Conservation (phyloP, 2,888 invertebrate genomes). For the Alloplasta piceator region DNA sequence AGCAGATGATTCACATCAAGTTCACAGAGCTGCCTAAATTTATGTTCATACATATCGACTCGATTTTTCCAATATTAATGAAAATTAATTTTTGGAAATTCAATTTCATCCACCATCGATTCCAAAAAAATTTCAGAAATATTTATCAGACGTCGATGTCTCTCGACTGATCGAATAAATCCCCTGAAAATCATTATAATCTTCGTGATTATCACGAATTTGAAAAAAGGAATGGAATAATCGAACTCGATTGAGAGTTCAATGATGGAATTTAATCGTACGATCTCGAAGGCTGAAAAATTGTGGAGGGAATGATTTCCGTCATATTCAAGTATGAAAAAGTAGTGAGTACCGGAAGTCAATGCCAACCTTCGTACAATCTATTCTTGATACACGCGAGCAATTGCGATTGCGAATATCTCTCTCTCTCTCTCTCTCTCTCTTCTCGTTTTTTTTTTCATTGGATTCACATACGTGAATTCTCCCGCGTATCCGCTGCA, state of each 20-base stretch:
- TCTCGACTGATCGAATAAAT: too few species aligned
- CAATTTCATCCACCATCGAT: too few species aligned
- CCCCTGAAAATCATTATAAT: too few species aligned
- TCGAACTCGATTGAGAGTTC: too few species aligned
- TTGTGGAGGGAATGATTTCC: neutral
- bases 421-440: slow-evolving; percentile 37
- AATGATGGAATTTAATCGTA: neutral
- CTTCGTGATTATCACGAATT: too few species aligned
- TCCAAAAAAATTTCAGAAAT: too few species aligned
- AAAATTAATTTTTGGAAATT: too few species aligned
- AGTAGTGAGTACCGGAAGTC: slow-evolving; percentile 30
- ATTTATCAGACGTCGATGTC: too few species aligned
- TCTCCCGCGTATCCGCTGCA: slow-evolving; percentile 45
- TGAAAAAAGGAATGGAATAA: too few species aligned
- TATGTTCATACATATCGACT: too few species aligned
- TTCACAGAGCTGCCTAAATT: too few species aligned
- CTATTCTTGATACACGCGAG: slow-evolving; percentile 58
- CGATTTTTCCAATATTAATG: too few species aligned
- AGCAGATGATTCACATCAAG: neutral
- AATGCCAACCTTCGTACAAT: slow-evolving; percentile 19
- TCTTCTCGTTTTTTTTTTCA: slow-evolving; percentile 5
- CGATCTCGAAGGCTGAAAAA: neutral
- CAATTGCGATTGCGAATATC: slow-evolving; percentile 67
- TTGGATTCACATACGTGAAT: slow-evolving; percentile 32
- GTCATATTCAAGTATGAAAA: slow-evolving; percentile 8